Evolutionary conservation across 2,888 invertebrate genomes (phyloP), one percentile per base, ranked within the genome.

Genomic region (Bruchidius siliquastri): DNA sequence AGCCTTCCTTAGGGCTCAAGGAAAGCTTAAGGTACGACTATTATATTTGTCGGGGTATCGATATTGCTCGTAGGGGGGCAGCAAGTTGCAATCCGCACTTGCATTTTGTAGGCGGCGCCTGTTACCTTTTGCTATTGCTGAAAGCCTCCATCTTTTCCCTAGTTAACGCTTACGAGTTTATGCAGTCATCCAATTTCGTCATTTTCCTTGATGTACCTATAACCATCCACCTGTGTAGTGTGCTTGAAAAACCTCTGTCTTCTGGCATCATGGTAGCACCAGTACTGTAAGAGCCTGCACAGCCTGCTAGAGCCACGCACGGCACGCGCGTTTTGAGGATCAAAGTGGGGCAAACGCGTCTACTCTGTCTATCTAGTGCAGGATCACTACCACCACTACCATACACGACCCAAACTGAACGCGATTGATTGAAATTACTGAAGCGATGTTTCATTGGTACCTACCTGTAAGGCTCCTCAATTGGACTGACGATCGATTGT

Each of bases 291-390:
- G 82, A 82, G 86, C 85, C 86, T 85, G 86, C 86, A 86, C 86
- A 86, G 86, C 86, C 86, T 86, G 84, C 83, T 84, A 83, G 83
- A 81, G 86, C 86, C 86, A 86, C 86, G 86, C 86, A 86, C 86
- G 84, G 81, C 84, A 2, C 3, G 72, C 71, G 84, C 83, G 83
- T 72, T 80, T 78, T 75, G 74, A 76, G 76, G 77, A 80, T 81
- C 80, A 82, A 82, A 81, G 84, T 84, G 84, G 83, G 82, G 81
- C 79, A 49, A 49, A 18, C 80, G 72, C 49, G 13, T 49, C 49
- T 49, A 1, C 18, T 13, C 49, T 49, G 1, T 49, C 49, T 13
- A 3, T 49, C 30, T 49, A 8, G 49, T 4, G 18, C 49, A 13
- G 49, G 49, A 49, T 49, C 18, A 13, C 49, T 6, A 49, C 13